Base-by-base conservation (phyloP, 2,888 invertebrate genomes). In the Lathronympha strigana region DNA sequence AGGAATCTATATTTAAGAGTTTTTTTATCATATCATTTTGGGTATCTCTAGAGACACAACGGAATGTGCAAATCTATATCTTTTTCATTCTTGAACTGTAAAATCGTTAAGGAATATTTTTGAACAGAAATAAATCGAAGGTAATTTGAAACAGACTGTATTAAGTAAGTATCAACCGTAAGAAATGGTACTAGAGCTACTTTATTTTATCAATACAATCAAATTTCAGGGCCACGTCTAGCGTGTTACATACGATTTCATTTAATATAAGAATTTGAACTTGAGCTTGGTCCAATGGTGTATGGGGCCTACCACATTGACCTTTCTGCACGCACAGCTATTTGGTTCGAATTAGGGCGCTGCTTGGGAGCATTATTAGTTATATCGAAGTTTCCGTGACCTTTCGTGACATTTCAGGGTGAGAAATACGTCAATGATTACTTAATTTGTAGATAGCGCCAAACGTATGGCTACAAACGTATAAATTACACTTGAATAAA, bases 241-340 rank as follows among this genome's bases (percentile, higher is more conserved):
- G 83, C 88, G 84, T 88, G 88, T 71, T 71, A 73, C 77, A 73
- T 71, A 77, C 73, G 73, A 78, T 80, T 83, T 80, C 72, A 74
- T 74, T 73, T 73, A 77, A 77, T 73, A 73, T 75, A 76, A 72
- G 73, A 77, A 76, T 73, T 72, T 51, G 72, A 81, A 77, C 71
- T 77, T 79, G 73, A 75, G 74, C 70, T 75, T 73, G 76, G 72
- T 77, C 71, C 80, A 76, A 76, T 69, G 64, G 70, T 70, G 67
- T 74, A 72, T 66, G 67, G 58, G 43, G 40, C 66, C 66, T 75
- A 67, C 69, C 68, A 25, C 61, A 62, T 66, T 67, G 73, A 69
- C 74, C 72, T 74, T 71, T 67, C 57, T 62, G 55, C 71, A 73
- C 73, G 71, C 71, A 69, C 69, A 58, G 61, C 63, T 43, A 67